Evolutionary conservation across 2,797 vertebrate species (phyloP).

Genomic region (Xenopus petersii): DNA sequence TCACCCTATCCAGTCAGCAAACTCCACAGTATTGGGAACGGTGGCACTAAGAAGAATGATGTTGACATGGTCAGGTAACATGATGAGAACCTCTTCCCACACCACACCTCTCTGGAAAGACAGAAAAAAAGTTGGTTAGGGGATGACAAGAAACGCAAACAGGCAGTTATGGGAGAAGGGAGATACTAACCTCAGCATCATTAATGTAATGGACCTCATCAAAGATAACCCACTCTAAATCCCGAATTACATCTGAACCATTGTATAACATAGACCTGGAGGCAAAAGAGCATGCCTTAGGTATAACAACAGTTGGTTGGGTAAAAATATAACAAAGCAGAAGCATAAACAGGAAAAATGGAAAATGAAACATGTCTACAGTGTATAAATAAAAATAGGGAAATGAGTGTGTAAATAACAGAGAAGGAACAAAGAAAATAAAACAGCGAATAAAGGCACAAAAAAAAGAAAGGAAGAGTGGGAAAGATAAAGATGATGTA

Average conservation of each 20-base stretch:
- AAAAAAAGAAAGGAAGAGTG: too few species aligned
- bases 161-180: not conserved
- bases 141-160: not conserved
- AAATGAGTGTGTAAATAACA: too few species aligned
- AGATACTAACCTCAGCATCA: slow-evolving; percentile 76
- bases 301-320: too few species aligned
- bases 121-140: slow-evolving; percentile 3
- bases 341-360: too few species aligned
- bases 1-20: slow-evolving; percentile 92
- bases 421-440: too few species aligned
- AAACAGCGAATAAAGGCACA: too few species aligned
- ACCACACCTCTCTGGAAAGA: slow-evolving; percentile 83
- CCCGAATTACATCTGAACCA: slow-evolving; percentile 88
- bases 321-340: too few species aligned
- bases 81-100: slow-evolving; percentile 92
- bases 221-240: slow-evolving; percentile 93
- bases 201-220: slow-evolving; percentile 95
- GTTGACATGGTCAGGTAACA: slow-evolving; percentile 90
- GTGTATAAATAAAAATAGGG: too few species aligned
- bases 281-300: not conserved
- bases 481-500: too few species aligned
- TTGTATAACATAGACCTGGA: slow-evolving; percentile 90
- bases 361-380: too few species aligned
- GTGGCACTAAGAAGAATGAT: slow-evolving; percentile 91
- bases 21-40: slow-evolving; percentile 87